Base-by-base conservation (phyloP, 2,797 vertebrate species). In the Enteromius fasciolatus region DNA sequence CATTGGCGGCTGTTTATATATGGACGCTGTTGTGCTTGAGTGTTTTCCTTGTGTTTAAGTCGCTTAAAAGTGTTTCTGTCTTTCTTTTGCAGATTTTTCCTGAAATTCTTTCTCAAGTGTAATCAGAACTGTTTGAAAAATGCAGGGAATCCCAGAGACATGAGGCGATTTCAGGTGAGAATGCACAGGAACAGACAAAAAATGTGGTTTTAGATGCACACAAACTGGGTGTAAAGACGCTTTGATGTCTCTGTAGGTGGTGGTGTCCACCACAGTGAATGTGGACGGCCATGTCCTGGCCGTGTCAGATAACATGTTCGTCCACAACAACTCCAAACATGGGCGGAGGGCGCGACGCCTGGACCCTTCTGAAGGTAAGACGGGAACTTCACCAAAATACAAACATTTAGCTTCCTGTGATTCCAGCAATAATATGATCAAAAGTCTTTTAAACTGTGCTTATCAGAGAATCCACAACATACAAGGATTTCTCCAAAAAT, bases 61-160 rank as follows among this genome's bases (percentile, higher is more conserved):
- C 1, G 9, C 36, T 70, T 1, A 83, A 59, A 14, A 33, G 12
- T 20, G 0, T 44, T 44, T 44, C 7, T 36, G 14, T 50, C 39
- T 81, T 64, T 74, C 52, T 72, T 80, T 82, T 87, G 5, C 90
- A 97, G 95, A 91, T 96, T 96, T 92, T 97, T 99, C 93, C 94
- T 99, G 87, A 99, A 99, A 90, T 98, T 98, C 90, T 98, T 98
- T 91, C 95, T 98, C 86, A 98, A 98, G 91, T 98, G 97, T 91
- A 99, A 98, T 91, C 97, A 99, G 93, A 99, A 99, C 93, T 99
- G 97, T 92, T 92, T 98, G 92, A 99, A 99, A 90, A 99, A 99
- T 1, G 97, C 97, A 0, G 97, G 97, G 48, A 98, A 99, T 80
- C 97, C 97, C 0, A 89, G 97, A 87, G 97, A 99, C 92, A 99